Conservation (phyloP, 2,888 invertebrate species). For the Augochlorella aurata region DNA sequence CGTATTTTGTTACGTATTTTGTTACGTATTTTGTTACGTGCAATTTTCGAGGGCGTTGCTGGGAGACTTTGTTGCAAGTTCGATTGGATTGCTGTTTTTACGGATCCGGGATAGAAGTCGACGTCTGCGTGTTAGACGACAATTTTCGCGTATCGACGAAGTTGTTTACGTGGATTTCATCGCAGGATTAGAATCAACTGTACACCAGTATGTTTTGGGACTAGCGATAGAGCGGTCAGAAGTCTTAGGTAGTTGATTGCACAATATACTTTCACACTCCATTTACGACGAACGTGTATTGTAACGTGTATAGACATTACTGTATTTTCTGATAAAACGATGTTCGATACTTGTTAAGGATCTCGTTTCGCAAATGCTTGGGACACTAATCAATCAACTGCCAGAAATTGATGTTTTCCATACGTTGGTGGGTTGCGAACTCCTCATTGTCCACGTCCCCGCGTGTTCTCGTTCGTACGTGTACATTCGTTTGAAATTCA, state of each 20-base stretch:
- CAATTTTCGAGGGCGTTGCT: constrained; percentile 6
- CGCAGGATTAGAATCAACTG: constrained; percentile 15
- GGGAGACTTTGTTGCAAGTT: constrained; percentile 25
- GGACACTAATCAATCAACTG: not conserved
- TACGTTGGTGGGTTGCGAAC: not conserved
- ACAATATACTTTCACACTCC: constrained; percentile 43
- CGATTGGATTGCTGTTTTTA: constrained; percentile 18
- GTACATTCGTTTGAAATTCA: not conserved
- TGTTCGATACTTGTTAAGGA: not conserved
- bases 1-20: too few relatives aligned
- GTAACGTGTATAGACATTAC: constrained; percentile 11
- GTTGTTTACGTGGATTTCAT: constrained; percentile 23
- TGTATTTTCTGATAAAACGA: constrained; percentile 36
- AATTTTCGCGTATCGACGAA: constrained; percentile 10
- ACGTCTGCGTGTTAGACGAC: constrained; percentile 13
- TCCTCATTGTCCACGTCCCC: not conserved
- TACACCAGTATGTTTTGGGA: constrained; percentile 30
- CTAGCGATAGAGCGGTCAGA: constrained; percentile 25
- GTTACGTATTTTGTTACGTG: constrained; percentile 14
- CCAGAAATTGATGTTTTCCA: not conserved
- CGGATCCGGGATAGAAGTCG: constrained; percentile 9
- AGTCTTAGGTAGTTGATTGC: constrained; percentile 34
- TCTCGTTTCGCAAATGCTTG: not conserved
- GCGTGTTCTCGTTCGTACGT: not conserved
- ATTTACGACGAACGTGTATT: not conserved